Percentiles rank a stretch among this genome's conserved stretches.
Conservation (phyloP, 2,888 invertebrate species). For the Serripes groenlandicus region DNA sequence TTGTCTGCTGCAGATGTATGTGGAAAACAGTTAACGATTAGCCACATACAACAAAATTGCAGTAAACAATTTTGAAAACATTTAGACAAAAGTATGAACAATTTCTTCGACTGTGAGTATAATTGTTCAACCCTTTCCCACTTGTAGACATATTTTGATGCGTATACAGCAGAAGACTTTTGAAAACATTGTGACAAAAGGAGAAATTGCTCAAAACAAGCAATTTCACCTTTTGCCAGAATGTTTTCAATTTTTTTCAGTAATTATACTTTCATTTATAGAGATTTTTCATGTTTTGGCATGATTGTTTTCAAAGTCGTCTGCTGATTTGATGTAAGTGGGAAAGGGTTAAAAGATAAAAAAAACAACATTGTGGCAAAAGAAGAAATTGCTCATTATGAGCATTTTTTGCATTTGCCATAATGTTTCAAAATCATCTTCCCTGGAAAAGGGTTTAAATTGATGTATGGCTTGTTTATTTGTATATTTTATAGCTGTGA, state of each 20-base stretch:
- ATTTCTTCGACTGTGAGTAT: too few species aligned
- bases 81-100: too few species aligned
- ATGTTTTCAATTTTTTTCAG: neutral
- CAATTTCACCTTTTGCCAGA: neutral
- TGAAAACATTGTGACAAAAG: too few species aligned
- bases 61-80: too few species aligned
- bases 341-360: neutral
- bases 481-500: too few species aligned
- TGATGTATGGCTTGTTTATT: too few species aligned
- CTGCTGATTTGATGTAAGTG: neutral
- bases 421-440: neutral
- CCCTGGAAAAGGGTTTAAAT: neutral
- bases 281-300: neutral
- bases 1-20: neutral
- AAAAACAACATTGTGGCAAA: neutral
- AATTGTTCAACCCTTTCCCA: too few species aligned
- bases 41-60: neutral
- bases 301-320: neutral
- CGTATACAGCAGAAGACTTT: too few species aligned
- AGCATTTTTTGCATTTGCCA: conserved; percentile 1
- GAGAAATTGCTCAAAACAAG: too few species aligned
- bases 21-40: too few species aligned
- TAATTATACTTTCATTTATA: neutral
- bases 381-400: neutral
- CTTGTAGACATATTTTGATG: too few species aligned